Base-by-base conservation (phyloP, 1,140 invertebrate species). In the Lepidostoma basale region DNA sequence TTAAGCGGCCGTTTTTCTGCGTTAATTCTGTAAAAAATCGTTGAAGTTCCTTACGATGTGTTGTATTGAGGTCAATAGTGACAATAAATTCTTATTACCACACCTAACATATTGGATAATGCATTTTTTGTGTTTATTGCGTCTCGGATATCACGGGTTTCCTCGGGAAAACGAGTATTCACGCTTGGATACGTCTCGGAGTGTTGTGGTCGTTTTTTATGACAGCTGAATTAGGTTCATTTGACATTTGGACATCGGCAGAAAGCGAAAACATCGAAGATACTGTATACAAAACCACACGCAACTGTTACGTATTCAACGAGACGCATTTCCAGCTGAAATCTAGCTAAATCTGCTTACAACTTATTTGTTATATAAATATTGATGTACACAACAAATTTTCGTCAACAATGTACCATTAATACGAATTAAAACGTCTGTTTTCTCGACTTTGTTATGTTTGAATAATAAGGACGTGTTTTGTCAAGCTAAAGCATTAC, bases 41-140 rank as follows among this genome's bases (percentile, higher is more conserved):
- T 65, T 65, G 36, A 52, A 47, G 62, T 65, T 65, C 39, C 45
- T 9, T 16, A 65, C 10, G 10, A 40, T 65, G 23, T 22, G 42
- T 62, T 6, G 39, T 65, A 65, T 65, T 65, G 62, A 65, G 62
- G 62, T 65, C 62, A 65, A 39, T 47, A 39, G 47, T 54, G 44
- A 54, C 62, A 54, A 65, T 33, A 65, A 63, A 18, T 20, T 33
- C 3, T 25, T 23, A 65, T 44, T 54, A 65, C 62, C 62, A 65
- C 62, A 65, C 62, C 62, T 65, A 65, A 65, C 30, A 9, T 39
- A 54, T 65, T 36, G 18, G 16, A 54, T 59, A 40, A 9, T 59
- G 8, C n/a, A n/a, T 36, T 58, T 22, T 39, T 39, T 23, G 30
- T 33, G 33, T 25, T 39, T 22, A 39, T 39, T 39, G 36, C 36